Percentiles rank a stretch among this genome's conserved stretches.
These are phyloP conservation scores for Oceanites oceanicus DNA, from an alignment of 2,113 vertebrate genomes.

Conservation along the genomic window DNA sequence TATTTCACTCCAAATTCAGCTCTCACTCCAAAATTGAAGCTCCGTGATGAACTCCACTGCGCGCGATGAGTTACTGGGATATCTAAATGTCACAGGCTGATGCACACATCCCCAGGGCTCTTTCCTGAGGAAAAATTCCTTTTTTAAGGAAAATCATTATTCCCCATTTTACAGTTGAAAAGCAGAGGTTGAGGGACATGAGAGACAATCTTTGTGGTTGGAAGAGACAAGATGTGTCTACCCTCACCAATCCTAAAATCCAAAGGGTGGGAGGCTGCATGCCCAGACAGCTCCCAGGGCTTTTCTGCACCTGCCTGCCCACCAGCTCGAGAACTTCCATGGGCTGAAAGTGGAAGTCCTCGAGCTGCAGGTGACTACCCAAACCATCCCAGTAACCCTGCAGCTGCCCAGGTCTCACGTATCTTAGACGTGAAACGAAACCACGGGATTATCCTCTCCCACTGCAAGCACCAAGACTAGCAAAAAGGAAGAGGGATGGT, in stretches of 20 bases:
- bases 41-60: rapidly evolving
- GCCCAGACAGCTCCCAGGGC: neutral
- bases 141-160: neutral
- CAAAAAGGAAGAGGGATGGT: constrained; percentile 24
- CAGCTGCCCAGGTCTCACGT: rapidly evolving
- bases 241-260: neutral
- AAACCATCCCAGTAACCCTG: neutral
- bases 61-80: neutral
- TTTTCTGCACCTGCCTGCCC: neutral
- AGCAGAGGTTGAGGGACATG: rapidly evolving
- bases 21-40: neutral
- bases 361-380: neutral
- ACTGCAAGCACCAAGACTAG: neutral
- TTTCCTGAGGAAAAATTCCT: neutral
- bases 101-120: neutral
- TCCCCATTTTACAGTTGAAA: neutral
- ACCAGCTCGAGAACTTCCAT: rapidly evolving
- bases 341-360: neutral
- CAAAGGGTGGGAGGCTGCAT: neutral
- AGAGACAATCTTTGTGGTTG: neutral
- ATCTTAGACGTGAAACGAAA: rapidly evolving
- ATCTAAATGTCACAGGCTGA: neutral
- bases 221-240: too few relatives aligned
- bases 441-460: neutral
- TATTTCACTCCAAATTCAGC: neutral